Conservation (phyloP, 2,797 vertebrate genomes). For the Acomys russatus region DNA sequence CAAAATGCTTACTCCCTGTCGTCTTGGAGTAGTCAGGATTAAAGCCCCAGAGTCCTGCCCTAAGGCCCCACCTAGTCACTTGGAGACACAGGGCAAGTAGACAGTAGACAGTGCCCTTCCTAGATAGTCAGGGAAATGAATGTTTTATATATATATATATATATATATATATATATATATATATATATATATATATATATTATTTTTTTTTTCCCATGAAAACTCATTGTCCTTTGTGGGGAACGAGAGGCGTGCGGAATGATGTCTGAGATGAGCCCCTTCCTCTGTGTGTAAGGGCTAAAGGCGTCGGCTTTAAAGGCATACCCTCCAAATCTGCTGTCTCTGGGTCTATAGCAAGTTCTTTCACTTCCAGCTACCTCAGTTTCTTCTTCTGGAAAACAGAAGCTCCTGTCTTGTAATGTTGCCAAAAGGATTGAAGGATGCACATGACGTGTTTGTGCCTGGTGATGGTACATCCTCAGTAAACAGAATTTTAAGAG, state of each 20-base stretch:
- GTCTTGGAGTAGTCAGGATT: neutral
- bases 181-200: too few species aligned
- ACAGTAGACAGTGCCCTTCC: neutral
- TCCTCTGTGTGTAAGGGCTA: neutral
- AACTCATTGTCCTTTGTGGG: neutral
- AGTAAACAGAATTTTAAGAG: neutral
- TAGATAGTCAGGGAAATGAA: neutral
- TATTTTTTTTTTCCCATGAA: neutral
- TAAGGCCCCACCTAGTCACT: neutral
- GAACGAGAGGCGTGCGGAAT: neutral
- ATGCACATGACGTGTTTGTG: neutral
- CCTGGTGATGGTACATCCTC: neutral
- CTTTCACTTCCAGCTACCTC: neutral
- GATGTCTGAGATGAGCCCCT: accelerated
- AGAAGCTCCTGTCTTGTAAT: neutral
- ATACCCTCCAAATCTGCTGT: neutral
- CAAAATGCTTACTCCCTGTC: neutral
- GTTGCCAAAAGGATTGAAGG: neutral
- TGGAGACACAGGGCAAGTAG: neutral
- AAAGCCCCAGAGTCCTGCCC: neutral
- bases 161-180: too few species aligned
- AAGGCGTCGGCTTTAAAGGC: neutral
- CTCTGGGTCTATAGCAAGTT: neutral
- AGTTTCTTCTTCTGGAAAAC: constrained; percentile 24
- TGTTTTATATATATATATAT: neutral